These are phyloP conservation scores for Apis laboriosa DNA, from an alignment of 1,140 invertebrate species.

Conservation along the genomic window DNA sequence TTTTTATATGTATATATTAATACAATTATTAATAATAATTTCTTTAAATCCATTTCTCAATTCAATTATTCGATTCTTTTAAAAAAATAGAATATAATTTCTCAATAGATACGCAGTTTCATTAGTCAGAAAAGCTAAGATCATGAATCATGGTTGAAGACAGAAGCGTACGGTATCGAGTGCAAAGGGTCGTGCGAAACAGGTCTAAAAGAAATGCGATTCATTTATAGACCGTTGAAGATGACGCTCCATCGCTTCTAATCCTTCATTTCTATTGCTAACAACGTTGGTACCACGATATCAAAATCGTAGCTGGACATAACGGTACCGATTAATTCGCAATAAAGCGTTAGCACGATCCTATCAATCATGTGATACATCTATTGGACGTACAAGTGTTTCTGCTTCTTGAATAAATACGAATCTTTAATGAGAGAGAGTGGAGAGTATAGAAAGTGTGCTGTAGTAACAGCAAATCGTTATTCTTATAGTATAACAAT, in stretches of 20 bases:
- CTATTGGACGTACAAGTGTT: background rate
- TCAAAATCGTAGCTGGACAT: conserved; percentile 45
- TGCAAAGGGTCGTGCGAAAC: conserved; percentile 68
- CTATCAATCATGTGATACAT: background rate
- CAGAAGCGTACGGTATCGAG: conserved; percentile 62
- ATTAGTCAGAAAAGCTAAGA: conserved; percentile 58
- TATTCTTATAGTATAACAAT: no score
- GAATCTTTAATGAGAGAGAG: no score
- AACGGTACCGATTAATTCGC: conserved; percentile 49
- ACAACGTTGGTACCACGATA: background rate
- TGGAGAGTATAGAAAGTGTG: no score
- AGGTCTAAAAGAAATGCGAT: conserved; percentile 53
- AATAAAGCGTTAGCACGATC: conserved; percentile 37
- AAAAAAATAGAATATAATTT: conserved; percentile 22
- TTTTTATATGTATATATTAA: background rate
- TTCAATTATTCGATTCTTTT: conserved; percentile 24
- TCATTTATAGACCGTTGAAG: conserved; percentile 50
- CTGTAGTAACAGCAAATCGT: no score
- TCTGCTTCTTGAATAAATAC: conserved; percentile 21
- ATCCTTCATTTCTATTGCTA: conserved; percentile 36
- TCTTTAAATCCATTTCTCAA: background rate
- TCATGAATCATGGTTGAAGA: conserved; percentile 58
- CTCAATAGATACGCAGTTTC: conserved; percentile 41
- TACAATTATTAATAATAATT: background rate
- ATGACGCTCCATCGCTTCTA: conserved; percentile 23